Percentiles rank a stretch among this genome's conserved stretches.
These are phyloP conservation scores for Lycocerus yunnanus DNA, from an alignment of 2,888 invertebrate genomes.

Conservation along the genomic window DNA sequence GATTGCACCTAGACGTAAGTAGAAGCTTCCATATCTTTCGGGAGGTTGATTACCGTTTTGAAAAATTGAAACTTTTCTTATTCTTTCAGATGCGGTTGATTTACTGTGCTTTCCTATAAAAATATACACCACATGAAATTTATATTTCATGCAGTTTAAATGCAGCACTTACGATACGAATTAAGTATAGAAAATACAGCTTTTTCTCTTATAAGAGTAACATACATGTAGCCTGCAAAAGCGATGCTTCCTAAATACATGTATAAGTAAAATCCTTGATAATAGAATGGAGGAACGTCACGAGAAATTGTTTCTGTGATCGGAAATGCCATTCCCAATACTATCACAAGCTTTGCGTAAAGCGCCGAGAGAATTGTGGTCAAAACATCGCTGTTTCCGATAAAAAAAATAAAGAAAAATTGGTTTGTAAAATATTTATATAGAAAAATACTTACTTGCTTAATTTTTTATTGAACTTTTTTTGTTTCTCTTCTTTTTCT, in stretches of 20 bases:
- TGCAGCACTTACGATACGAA: slow-evolving; percentile 34
- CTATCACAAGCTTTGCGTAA: slow-evolving; percentile 83
- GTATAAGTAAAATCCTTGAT: slow-evolving; percentile 85
- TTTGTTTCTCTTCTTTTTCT: slow-evolving; percentile 45
- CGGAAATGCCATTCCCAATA: slow-evolving; percentile 83
- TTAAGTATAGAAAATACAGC: slow-evolving; percentile 56
- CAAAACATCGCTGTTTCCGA: slow-evolving; percentile 65
- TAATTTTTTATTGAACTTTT: slow-evolving; percentile 53
- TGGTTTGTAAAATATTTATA: background rate
- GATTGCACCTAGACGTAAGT: slow-evolving; percentile 81
- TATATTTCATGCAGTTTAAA: background rate
- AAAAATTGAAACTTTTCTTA: background rate
- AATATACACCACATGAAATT: background rate
- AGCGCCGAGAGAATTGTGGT: slow-evolving; percentile 77
- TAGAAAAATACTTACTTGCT: slow-evolving; percentile 55
- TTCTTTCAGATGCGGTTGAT: background rate
- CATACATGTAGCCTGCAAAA: slow-evolving; percentile 75
- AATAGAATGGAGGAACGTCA: slow-evolving; percentile 74
- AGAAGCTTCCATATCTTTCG: slow-evolving; percentile 81
- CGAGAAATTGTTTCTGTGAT: slow-evolving; percentile 84
- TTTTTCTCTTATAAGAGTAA: slow-evolving; percentile 66
- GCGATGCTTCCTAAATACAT: slow-evolving; percentile 76
- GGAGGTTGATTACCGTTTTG: slow-evolving; percentile 44
- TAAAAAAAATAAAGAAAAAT: slow-evolving; percentile 35
- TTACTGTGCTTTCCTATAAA: background rate